Evolutionary conservation across 2,797 vertebrate species (phyloP), one percentile per base, ranked within the genome.

Genomic region (Botia almorhae): DNA sequence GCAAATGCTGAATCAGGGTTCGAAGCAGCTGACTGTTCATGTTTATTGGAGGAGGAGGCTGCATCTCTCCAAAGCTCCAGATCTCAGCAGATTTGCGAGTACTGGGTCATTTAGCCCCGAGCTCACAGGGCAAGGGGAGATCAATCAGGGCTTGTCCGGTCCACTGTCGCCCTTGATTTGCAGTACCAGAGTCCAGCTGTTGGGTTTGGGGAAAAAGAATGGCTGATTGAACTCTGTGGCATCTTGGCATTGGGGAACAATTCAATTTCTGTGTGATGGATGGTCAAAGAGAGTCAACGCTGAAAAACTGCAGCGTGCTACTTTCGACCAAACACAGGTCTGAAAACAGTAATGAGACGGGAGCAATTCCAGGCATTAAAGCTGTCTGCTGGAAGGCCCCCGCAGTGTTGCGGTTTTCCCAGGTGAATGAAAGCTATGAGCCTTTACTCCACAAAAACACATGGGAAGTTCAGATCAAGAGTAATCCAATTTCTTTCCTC

Each of bases 181-280:
- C 89, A 75, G 75, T 81, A 80, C 86, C 83, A 83, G 83, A 74
- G 76, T 91, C 90, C 91, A 92, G 88, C 89, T 92, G 88, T 88
- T 91, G 85, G 86, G 84, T 68, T 84, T 80, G 67, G 60, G 56
- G 39, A 82, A 80, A 85, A 80, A 84, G 75, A 81, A 90, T 90
- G 85, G 88, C 85, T 91, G 89, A 91, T 89, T 89, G 90, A 88
- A 85, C 83, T 60, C 82, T 69, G 77, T 86, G 83, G 88, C 87
- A 87, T 92, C 88, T 90, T 89, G 90, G 90, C 90, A 88, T 69
- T 64, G 48, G 84, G 88, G 87, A 93, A 92, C 89, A 90, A 91
- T 92, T 93, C 88, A 91, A 91, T 93, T 92, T 92, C 83, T 84
- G 56, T 6, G 29, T 92, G 92, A 94, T 92, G 88, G 90, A 93